Evolutionary conservation across 1,140 invertebrate species (phyloP), one percentile per base, ranked within the genome.

Genomic region (Magallana angulata): DNA sequence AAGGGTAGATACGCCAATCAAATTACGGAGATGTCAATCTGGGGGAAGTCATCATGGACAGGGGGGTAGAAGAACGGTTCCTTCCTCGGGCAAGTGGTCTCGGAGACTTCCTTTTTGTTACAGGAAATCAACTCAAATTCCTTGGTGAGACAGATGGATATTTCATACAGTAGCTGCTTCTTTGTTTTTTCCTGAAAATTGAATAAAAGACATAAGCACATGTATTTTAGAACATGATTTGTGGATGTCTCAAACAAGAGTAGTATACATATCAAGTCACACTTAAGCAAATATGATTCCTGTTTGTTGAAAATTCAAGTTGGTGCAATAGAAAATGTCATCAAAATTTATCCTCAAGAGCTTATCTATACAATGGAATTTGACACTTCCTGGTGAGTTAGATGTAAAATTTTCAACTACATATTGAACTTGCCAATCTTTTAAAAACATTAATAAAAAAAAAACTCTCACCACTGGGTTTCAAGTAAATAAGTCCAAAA

Each of bases 101-200:
- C 18, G 0, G 68, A n/a, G 12, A n/a, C 6, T 24, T 71, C 24
- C 8, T 30, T 12, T 18, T 36, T n/a, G 80, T 82, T 24, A 57
- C 85, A 86, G 85, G 59, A 60, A 18, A 86, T 56, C 56, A 81
- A 48, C 6, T 86, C 24, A 81, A 86, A 86, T 4, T 56, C 16
- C n/a, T 82, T 86, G 16, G 56, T 56, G 30, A 86, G n/a, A 62
- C 85, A 86, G 18, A 86, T 86, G 14, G 81, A 76, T 18, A 86
- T 48, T 57, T 86, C 85, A 64, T 86, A 86, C 59, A 86, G 76
- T 24, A 86, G 57, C 12, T 86, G 85, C 24, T 86, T 86, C 18
- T 60, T 81, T 14, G 85, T 86, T 82, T 86, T 82, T 48, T 86
- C 68, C 68, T 71, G 24, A 11, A 71, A 71, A 71, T 30, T 30